Conservation (phyloP, 2,888 invertebrate genomes). For the Lymantria monacha region DNA sequence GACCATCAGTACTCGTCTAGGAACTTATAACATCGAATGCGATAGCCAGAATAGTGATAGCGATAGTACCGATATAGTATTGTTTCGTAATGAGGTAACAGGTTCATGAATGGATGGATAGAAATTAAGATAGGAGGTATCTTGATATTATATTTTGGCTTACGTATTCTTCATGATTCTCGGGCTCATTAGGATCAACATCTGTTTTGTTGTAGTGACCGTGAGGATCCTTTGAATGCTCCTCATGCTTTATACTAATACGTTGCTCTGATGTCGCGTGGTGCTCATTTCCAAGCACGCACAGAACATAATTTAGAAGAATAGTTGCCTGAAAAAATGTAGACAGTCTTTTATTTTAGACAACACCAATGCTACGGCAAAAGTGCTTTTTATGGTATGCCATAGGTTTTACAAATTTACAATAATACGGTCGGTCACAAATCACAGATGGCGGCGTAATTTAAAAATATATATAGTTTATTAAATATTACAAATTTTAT, state of each 20-base stretch:
- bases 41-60: no score
- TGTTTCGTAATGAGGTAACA: not conserved
- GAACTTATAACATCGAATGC: no score
- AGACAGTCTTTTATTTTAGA: no score
- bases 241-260: constrained; percentile 35
- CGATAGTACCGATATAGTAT: not conserved
- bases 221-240: constrained; percentile 25
- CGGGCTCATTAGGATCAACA: constrained; percentile 49
- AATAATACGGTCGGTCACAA: no score
- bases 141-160: constrained; percentile 20
- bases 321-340: constrained; percentile 43
- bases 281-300: constrained; percentile 46
- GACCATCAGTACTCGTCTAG: no score
- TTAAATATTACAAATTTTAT: no score
- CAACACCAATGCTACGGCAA: no score
- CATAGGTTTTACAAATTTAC: no score
- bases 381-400: no score
- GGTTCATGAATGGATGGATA: not conserved
- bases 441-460: no score
- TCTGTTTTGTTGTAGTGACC: constrained; percentile 52
- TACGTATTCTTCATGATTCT: constrained; percentile 73
- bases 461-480: no score
- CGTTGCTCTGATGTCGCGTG: constrained; percentile 57
- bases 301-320: constrained; percentile 47
- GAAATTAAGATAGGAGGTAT: not conserved